Conservation (phyloP, 2,797 vertebrate species). For the Pitangus sulphuratus region DNA sequence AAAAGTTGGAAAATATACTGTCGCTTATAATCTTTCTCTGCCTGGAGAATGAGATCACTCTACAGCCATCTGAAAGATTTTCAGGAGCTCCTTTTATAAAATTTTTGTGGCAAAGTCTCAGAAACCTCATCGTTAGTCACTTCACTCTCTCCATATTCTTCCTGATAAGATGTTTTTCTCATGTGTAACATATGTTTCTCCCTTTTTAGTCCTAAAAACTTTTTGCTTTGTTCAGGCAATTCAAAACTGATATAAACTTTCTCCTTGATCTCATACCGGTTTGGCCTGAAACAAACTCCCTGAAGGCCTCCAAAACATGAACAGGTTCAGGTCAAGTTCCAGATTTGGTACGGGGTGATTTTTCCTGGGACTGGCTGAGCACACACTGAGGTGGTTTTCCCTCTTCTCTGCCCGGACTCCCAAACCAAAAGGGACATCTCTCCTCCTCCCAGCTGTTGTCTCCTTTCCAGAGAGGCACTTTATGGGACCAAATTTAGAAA, state of each 20-base stretch:
- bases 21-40: neutral
- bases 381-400: neutral
- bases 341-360: neutral
- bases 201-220: constrained; percentile 60
- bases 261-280: constrained; percentile 20
- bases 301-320: neutral
- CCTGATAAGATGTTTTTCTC: constrained; percentile 68
- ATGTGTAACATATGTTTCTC: constrained; percentile 57
- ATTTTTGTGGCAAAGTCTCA: constrained; percentile 22
- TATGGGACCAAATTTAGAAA: neutral
- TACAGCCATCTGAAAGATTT: neutral
- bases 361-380: neutral
- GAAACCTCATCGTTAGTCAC: constrained; percentile 50
- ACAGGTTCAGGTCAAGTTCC: constrained; percentile 13
- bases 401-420: neutral
- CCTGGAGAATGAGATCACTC: constrained; percentile 4
- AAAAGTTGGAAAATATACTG: neutral
- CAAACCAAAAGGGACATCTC: neutral
- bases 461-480: neutral
- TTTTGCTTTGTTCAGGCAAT: constrained; percentile 66
- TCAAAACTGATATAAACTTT: constrained; percentile 39
- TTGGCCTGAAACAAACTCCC: constrained; percentile 17
- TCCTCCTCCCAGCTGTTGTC: neutral
- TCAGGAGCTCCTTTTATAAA: constrained; percentile 20
- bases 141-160: constrained; percentile 58